Conservation (phyloP, 2,888 invertebrate genomes). For the Drepanosiphum platanoidis region DNA sequence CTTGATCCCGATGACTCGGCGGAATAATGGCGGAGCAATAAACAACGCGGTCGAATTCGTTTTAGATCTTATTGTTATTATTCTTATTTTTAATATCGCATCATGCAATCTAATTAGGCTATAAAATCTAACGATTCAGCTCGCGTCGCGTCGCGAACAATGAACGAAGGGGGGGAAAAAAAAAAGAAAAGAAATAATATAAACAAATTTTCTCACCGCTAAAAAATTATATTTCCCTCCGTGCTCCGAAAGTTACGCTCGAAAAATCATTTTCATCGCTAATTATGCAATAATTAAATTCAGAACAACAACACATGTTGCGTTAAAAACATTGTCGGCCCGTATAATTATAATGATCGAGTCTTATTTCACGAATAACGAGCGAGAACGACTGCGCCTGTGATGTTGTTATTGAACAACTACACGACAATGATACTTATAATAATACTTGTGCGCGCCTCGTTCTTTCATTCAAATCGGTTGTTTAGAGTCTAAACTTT, state of each 20-base stretch:
- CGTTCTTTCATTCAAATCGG: no score
- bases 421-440: no score
- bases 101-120: constrained; percentile 10
- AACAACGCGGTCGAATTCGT: background rate
- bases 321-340: no score
- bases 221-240: background rate
- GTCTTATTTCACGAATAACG: no score
- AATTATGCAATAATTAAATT: background rate
- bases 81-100: background rate
- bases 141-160: background rate
- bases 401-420: no score
- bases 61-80: no score
- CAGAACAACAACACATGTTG: no score
- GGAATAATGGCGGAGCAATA: background rate
- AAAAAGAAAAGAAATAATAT: background rate
- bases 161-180: background rate
- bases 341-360: no score
- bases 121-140: constrained; percentile 19
- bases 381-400: no score
- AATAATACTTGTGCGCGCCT: no score
- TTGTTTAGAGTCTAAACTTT: no score
- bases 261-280: background rate
- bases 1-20: background rate
- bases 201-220: background rate
- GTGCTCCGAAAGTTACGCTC: constrained; percentile 1